A percentile compares a stretch with the other conserved stretches of the same genome.
These are phyloP conservation scores for Hippotragus niger DNA, from an alignment of 2,113 vertebrate genomes.

Conservation along the genomic window DNA sequence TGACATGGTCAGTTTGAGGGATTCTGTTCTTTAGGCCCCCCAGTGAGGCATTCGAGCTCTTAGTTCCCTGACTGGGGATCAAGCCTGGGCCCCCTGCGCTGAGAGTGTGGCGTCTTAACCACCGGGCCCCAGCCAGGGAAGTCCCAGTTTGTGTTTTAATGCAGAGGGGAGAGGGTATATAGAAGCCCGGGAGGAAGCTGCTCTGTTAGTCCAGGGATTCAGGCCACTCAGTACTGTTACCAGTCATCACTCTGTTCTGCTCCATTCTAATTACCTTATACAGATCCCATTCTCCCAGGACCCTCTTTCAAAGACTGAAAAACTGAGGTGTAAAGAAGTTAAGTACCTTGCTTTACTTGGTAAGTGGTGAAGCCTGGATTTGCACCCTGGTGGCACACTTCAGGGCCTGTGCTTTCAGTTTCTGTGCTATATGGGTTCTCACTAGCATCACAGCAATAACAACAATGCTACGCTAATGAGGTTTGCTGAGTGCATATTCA, in stretches of 20 bases:
- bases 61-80: not conserved
- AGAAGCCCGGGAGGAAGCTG: not conserved
- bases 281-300: not conserved
- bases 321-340: not conserved
- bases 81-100: not conserved
- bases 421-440: not conserved
- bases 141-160: not conserved
- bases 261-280: not conserved
- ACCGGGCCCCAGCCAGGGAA: not conserved
- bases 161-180: not conserved
- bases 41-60: not conserved
- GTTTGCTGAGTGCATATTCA: not conserved
- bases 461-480: not conserved
- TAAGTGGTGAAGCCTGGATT: not conserved
- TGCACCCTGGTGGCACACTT: not conserved
- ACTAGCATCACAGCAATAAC: not conserved
- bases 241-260: not conserved
- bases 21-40: not conserved
- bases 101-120: not conserved
- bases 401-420: not conserved
- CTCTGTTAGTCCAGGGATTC: not conserved
- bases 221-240: not conserved
- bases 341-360: not conserved
- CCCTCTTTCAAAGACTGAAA: not conserved
- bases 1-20: not conserved